Evolutionary conservation across 2,888 invertebrate species (phyloP).

Genomic region (Camptogramma bilineatum): DNA sequence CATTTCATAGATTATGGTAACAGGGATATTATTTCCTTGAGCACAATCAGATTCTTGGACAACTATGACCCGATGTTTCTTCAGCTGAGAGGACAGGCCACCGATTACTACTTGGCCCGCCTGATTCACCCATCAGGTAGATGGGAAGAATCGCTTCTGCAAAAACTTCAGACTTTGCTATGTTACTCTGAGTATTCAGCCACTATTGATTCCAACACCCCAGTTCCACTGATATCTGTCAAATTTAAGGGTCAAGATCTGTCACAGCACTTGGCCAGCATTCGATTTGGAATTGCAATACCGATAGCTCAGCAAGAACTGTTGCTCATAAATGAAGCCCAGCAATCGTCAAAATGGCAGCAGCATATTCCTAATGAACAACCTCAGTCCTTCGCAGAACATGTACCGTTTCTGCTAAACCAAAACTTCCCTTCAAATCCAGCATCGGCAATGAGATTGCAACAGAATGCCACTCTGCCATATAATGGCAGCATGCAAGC

Average conservation of each 20-base stretch:
- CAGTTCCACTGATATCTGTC: slow-evolving; percentile 75
- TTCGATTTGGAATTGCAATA: slow-evolving; percentile 76
- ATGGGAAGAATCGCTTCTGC: slow-evolving; percentile 82
- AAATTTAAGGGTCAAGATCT: slow-evolving; percentile 81
- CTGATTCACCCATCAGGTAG: slow-evolving; percentile 79
- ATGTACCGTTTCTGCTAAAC: slow-evolving; percentile 74
- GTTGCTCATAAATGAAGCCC: slow-evolving; percentile 54
- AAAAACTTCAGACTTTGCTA: slow-evolving; percentile 72
- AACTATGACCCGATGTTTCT: slow-evolving; percentile 78
- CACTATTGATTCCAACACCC: slow-evolving; percentile 68
- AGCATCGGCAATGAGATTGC: slow-evolving; percentile 74
- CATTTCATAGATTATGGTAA: slow-evolving; percentile 89
- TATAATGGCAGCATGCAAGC: slow-evolving; percentile 66
- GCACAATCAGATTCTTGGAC: slow-evolving; percentile 85
- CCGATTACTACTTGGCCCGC: slow-evolving; percentile 86
- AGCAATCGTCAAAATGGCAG: slow-evolving; percentile 63
- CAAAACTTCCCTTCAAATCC: slow-evolving; percentile 78
- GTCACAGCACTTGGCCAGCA: slow-evolving; percentile 72
- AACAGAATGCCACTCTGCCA: slow-evolving; percentile 66
- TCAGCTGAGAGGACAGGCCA: slow-evolving; percentile 84
- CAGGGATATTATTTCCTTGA: slow-evolving; percentile 85
- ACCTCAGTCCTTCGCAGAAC: slow-evolving; percentile 60
- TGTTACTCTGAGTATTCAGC: slow-evolving; percentile 75
- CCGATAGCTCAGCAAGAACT: slow-evolving; percentile 80
- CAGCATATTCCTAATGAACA: slow-evolving; percentile 60